These are phyloP conservation scores for Perca schrenkii DNA, from an alignment of 2,113 vertebrate species.

Conservation along the genomic window DNA sequence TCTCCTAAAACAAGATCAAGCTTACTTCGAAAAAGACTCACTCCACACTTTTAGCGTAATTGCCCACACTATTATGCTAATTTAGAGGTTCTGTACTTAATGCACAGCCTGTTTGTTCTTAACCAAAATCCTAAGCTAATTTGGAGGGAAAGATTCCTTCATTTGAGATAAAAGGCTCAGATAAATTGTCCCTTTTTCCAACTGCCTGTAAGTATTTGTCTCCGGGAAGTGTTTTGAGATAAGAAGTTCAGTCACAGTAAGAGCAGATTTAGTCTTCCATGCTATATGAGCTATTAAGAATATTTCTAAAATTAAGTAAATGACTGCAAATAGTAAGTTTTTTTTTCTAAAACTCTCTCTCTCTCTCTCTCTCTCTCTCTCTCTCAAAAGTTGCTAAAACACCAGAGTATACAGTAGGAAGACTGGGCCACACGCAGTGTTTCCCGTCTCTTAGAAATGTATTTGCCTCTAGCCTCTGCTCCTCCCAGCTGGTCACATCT, in stretches of 20 bases:
- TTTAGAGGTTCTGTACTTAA: conserved; percentile 58
- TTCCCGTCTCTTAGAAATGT: conserved; percentile 31
- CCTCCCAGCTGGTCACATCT: conserved; percentile 69
- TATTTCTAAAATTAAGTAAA: conserved; percentile 9
- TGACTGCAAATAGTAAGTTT: not conserved
- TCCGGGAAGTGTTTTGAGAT: conserved; percentile 1
- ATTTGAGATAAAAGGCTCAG: conserved; percentile 46
- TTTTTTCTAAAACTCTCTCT: not conserved
- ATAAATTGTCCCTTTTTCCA: conserved; percentile 7
- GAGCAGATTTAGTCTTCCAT: conserved; percentile 2
- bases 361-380: no score
- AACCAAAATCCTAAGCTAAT: conserved; percentile 54
- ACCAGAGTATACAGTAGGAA: not conserved
- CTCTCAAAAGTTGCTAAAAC: not conserved
- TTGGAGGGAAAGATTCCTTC: conserved; percentile 35
- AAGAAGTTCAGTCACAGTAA: conserved; percentile 9
- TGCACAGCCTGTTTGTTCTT: conserved; percentile 50
- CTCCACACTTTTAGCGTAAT: conserved; percentile 78
- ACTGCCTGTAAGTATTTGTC: conserved; percentile 19
- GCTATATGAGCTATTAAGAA: conserved; percentile 2
- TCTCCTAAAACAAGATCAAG: conserved; percentile 71
- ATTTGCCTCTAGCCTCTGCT: conserved; percentile 63
- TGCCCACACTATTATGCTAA: conserved; percentile 75
- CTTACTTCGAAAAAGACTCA: conserved; percentile 61
- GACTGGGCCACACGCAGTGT: conserved; percentile 24